Base-by-base conservation (phyloP, 1,140 invertebrate genomes). In the Meloidogyne floridensis region DNA sequence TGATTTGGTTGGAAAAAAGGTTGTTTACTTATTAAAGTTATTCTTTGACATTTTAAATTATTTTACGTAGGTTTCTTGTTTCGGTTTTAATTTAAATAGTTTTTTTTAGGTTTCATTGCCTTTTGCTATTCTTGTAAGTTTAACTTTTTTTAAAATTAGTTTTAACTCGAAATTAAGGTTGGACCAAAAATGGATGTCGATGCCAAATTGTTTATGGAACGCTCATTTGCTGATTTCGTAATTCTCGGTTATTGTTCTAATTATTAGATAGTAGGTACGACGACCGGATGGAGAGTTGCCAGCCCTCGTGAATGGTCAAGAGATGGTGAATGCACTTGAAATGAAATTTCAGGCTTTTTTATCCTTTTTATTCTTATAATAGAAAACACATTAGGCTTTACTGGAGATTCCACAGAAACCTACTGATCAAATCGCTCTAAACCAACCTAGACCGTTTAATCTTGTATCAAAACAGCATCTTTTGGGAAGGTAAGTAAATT, bases 111-210 rank as follows among this genome's bases (percentile, higher is more conserved):
- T 89, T 15, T 90, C 89, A 13, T 85, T 89, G 11, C 88, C 88
- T 7, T 89, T 89, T 79, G 88, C 88, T 15, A 88, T 89, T 56
- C 77, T 89, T 13, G 88, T 65, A 65, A 65, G 59, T 65, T 18
- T 53, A 6, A 8, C 51, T n/a, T 53, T 53, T n/a, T 32, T 32
- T 0, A 18, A 15, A n/a, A 65, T 65, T 18, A 32, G 2, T 18
- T 15, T 8, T 13, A 65, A 65, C 18, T n/a, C 5, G 6, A 18
- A n/a, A 65, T 7, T 65, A 65, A 65, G 59, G 59, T 89, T 43
- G 88, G 88, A 10, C 88, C 88, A 10, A 89, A 89, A 77, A 73
- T 85, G 56, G 88, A 89, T 74, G 88, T 89, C n/a, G 88, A 89
- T 59, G 88, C 88, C 11, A 90, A 89, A 78, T 75, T 89, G n/a